Conservation (phyloP, 2,797 vertebrate genomes). For the Mormyrus proboscirostris region DNA sequence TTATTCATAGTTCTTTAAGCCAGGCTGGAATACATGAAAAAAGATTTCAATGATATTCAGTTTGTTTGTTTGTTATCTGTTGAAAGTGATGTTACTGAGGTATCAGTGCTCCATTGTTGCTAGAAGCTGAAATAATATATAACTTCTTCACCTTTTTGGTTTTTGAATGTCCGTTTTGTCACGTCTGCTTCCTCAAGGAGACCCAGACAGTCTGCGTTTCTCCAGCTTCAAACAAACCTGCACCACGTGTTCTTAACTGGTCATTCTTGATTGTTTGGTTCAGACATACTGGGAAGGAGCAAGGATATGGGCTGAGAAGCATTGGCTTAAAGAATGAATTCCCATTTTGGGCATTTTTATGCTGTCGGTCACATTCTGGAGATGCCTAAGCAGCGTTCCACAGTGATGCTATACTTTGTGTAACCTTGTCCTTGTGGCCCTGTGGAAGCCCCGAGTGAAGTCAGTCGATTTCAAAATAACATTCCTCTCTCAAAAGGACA, state of each 20-base stretch:
- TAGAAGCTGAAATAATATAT: not conserved
- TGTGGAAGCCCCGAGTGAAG: not conserved
- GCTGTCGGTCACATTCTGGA: not conserved
- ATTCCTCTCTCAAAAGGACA: not conserved
- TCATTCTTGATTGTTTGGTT: not conserved
- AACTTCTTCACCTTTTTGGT: not conserved
- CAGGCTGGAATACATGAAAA: not conserved
- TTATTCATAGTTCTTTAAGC: not conserved
- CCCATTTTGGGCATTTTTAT: not conserved
- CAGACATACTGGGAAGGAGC: not conserved
- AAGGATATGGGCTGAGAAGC: not conserved
- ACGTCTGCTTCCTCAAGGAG: too few relatives aligned
- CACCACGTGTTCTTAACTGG: not conserved
- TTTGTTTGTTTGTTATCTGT: not conserved
- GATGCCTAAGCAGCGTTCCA: not conserved
- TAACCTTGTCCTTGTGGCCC: not conserved
- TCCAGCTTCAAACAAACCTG: not conserved
- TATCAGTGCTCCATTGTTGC: not conserved
- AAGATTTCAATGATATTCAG: not conserved
- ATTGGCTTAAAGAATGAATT: not conserved
- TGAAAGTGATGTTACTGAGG: not conserved
- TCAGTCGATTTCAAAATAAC: constrained; percentile 5
- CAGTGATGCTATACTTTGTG: not conserved
- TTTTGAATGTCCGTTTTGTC: not conserved
- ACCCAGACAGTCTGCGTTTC: not conserved